These are phyloP conservation scores for Pterostichus madidus DNA, from an alignment of 2,888 invertebrate species.

Conservation along the genomic window DNA sequence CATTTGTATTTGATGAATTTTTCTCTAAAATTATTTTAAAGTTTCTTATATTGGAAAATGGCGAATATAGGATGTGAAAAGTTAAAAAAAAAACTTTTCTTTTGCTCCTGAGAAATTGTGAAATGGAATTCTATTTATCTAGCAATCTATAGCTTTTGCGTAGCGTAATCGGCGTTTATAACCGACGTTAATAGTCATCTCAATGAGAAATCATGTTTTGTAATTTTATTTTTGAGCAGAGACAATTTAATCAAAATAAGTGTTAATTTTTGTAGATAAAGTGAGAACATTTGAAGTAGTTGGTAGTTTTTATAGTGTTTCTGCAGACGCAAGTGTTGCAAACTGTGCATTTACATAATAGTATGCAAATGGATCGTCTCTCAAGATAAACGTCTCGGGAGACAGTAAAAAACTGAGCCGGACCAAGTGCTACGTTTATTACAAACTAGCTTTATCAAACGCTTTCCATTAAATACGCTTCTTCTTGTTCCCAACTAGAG, in stretches of 20 bases:
- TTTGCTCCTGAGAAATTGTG: too few species aligned
- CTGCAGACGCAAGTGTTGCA: conserved; percentile 37
- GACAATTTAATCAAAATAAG: conserved; percentile 50
- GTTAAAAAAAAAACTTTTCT: too few species aligned
- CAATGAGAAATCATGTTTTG: neutral
- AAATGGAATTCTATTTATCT: too few species aligned
- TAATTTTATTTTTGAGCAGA: neutral
- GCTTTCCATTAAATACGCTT: conserved; percentile 40
- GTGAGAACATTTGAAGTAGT: conserved; percentile 47
- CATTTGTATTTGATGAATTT: too few species aligned
- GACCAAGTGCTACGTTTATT: conserved; percentile 52
- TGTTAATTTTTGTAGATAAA: conserved; percentile 50
- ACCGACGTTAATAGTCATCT: too few species aligned
- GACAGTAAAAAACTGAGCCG: conserved; percentile 34
- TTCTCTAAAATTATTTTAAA: too few species aligned
- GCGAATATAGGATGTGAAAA: too few species aligned
- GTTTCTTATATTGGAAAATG: too few species aligned
- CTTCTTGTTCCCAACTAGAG: conserved; percentile 14
- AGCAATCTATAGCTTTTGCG: too few species aligned
- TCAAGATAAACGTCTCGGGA: conserved; percentile 50
- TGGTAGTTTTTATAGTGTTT: conserved; percentile 46
- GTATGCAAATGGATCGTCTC: conserved; percentile 59
- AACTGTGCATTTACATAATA: conserved; percentile 51
- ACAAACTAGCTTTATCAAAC: conserved; percentile 49
- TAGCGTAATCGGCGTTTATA: too few species aligned